Evolutionary conservation across 2,113 vertebrate species (phyloP).

Genomic region (Ramphastos sulfuratus): DNA sequence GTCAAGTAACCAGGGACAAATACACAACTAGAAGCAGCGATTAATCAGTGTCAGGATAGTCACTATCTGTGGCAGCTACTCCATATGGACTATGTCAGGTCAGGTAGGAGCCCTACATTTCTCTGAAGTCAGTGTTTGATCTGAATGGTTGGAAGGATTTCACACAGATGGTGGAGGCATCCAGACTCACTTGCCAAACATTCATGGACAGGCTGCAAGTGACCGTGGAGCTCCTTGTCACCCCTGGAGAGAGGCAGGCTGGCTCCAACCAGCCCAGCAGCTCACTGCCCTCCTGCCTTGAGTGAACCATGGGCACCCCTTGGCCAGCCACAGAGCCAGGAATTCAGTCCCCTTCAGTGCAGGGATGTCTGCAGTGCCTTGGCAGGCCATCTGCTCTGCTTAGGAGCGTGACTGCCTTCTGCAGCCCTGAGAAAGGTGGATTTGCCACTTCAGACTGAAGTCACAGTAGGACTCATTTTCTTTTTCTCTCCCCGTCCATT

Average conservation of each 20-base stretch:
- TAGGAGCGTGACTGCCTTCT: background rate
- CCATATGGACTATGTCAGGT: constrained; percentile 52
- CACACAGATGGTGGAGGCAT: constrained; percentile 40
- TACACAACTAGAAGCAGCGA: constrained; percentile 23
- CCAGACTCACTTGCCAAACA: background rate
- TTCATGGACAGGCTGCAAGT: background rate
- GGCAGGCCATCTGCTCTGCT: background rate
- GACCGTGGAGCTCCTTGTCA: background rate
- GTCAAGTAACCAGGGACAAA: constrained; percentile 60
- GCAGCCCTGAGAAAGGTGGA: background rate
- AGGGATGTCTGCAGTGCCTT: background rate
- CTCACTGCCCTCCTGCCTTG: background rate
- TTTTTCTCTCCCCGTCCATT: background rate
- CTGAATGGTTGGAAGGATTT: constrained; percentile 34
- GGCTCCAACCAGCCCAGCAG: background rate
- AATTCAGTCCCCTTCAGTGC: fast-evolving
- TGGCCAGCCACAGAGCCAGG: background rate
- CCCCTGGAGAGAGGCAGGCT: background rate
- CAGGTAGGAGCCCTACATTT: constrained; percentile 52
- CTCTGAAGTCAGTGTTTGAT: constrained; percentile 12
- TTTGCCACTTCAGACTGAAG: background rate
- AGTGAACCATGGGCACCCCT: background rate
- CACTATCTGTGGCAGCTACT: constrained; percentile 59
- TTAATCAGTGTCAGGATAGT: constrained; percentile 65
- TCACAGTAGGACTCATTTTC: background rate